Evolutionary conservation across 2,113 vertebrate genomes (phyloP), one percentile per base, ranked within the genome.

Genomic region (Eptesicus fuscus): DNA sequence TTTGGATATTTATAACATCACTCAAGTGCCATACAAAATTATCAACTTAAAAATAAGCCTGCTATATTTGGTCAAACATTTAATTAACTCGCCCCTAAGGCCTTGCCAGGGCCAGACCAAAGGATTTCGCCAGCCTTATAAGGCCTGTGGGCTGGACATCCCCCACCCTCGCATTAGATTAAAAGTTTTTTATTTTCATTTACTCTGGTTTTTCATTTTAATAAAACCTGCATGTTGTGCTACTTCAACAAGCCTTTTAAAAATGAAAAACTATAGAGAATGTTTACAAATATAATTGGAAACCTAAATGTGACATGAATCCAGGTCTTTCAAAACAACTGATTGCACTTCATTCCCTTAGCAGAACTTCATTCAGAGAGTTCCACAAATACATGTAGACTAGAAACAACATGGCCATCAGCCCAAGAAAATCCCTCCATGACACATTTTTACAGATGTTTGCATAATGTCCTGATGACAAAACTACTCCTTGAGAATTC

Each of bases 271-370:
- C 16, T 25, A 37, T 5, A 80, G 8, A 42, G 1, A 84, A 56
- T 23, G 59, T 83, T 87, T 32, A 5, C 65, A 93, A 69, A 25
- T 63, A 82, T 44, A 49, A 51, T 7, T 59, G 49, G 25, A 93
- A 89, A 76, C 18, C 83, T 79, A 97, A 95, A 69, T 49, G 7
- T 56, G 47, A 71, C 61, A 40, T 18, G 40, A 94, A 73, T 76
- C 47, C 8, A 56, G 32, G 14, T 9, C 53, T 91, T 83, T 93
- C 9, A 69, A 47, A 93, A 73, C 35, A 17, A 17, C 10, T 40
- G n/a, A 35, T 4, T 61, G 14, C 10, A 77, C 37, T 73, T 71
- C 51, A 59, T 23, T 56, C 53, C 5, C 2, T 63, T 63, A 91
- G 13, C 11, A 35, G 71, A 56, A 59, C 51, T n/a, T 93, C 37